Conservation (phyloP, 53 echinoderm and acorn worm genomes). For the Apostichopus leukothele region DNA sequence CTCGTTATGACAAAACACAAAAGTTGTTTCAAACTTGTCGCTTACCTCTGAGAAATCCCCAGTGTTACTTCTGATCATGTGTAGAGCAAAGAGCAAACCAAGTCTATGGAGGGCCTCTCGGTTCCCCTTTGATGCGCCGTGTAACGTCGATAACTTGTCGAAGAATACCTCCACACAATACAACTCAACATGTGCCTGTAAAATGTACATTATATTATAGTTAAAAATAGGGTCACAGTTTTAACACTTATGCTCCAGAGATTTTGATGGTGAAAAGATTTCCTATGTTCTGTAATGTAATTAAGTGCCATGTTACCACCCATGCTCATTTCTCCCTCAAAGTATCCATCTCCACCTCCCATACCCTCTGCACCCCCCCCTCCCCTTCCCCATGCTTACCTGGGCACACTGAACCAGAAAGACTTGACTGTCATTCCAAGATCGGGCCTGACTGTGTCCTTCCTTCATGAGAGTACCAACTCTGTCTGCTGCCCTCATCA, state of each 20-base stretch:
- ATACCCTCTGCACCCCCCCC: no score
- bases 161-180: conserved; percentile 61
- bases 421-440: conserved; percentile 58
- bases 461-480: conserved; percentile 33
- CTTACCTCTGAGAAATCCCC: conserved; percentile 67
- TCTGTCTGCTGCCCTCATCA: conserved; percentile 55
- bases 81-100: conserved; percentile 55
- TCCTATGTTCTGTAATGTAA: no score
- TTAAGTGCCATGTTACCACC: no score
- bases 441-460: conserved; percentile 53
- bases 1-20: no score
- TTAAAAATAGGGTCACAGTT: no score
- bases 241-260: no score
- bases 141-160: conserved; percentile 9
- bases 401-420: conserved; percentile 60
- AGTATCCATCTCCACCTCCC: no score
- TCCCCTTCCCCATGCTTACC: conserved; percentile 16
- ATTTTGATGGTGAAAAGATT: no score
- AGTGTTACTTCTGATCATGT: conserved; percentile 53
- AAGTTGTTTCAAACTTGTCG: background rate
- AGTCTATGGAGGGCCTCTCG: conserved; percentile 40
- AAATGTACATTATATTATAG: background rate
- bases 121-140: conserved; percentile 7
- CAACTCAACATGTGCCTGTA: conserved; percentile 69
- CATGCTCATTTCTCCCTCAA: no score